Evolutionary conservation across 2,113 vertebrate species (phyloP).

Genomic region (Oryctolagus cuniculus): DNA sequence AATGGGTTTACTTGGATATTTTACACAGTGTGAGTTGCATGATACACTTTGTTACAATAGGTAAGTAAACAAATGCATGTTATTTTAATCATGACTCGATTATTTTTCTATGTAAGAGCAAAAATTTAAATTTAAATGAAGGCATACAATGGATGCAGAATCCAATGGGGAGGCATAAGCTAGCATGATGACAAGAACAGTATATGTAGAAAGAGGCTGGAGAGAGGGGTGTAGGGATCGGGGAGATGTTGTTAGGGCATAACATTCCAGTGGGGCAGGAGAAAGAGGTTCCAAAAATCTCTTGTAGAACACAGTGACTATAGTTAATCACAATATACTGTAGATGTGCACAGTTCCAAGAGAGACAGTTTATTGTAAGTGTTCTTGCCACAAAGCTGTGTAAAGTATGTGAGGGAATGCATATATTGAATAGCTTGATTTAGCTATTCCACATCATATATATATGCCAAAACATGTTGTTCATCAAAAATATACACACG

Average conservation of each 20-base stretch:
- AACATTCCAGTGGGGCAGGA: background rate
- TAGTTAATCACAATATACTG: background rate
- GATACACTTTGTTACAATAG: background rate
- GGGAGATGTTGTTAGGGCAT: too few species aligned
- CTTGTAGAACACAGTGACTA: too few species aligned
- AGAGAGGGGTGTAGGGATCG: background rate
- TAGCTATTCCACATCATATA: background rate
- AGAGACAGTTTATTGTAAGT: background rate
- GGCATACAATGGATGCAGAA: background rate
- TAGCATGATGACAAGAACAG: background rate
- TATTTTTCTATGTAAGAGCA: background rate
- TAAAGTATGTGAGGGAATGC: background rate
- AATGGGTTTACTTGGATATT: background rate
- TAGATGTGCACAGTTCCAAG: background rate
- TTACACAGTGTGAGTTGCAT: background rate
- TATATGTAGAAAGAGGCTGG: background rate
- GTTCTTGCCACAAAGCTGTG: background rate
- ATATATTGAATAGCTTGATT: background rate
- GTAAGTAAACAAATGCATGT: background rate
- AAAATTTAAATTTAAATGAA: constrained; percentile 29
- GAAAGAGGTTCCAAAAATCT: background rate
- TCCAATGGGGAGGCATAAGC: background rate
- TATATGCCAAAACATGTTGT: background rate
- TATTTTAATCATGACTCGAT: background rate
- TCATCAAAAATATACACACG: background rate